Base-by-base conservation (phyloP, 1,140 invertebrate species). In the Trichoplusia ni region DNA sequence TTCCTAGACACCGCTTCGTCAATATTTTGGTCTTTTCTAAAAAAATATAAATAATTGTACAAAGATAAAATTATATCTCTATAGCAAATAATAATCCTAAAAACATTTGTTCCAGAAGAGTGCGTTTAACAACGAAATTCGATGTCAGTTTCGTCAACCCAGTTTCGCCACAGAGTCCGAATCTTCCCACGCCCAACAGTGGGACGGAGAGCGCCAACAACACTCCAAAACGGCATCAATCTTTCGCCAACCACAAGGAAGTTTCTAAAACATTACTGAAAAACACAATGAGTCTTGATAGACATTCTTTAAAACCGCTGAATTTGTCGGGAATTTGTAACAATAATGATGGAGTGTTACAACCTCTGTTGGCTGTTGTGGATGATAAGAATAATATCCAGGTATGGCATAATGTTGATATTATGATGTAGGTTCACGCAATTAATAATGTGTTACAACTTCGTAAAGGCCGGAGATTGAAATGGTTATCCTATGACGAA, bases 351-450 rank as follows among this genome's bases (percentile, higher is more conserved):
- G 33, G 65, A 13, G 44, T 64, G 1, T 6, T 60, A 0, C 79
- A 82, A 6, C 86, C 86, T 7, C 44, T 90, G 21, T 51, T 90
- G 19, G 86, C 86, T 19, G 81, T 87, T 6, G 77, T 90, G 2
- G 87, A 90, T 54, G 86, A 88, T 63, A 88, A 75, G 53, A 84
- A 88, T 69, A 87, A 81, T 75, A 88, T 89, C 71, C 85, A 89
- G 84, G 86, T 88, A 58, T 54, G 42, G 68, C 5, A 16, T 9
- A 3, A 9, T 16, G 42, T 29, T 16, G 8, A 21, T 11, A 29
- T 61, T 40, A 47, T 27, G n/a, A n/a, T n/a, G n/a, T n/a, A n/a
- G n/a, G n/a, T n/a, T n/a, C n/a, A n/a, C n/a, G n/a, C n/a, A n/a
- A n/a, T n/a, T n/a, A n/a, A n/a, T n/a, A n/a, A n/a, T n/a, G n/a